Conservation (phyloP, 2,888 invertebrate species). For the Drosophila dives region DNA sequence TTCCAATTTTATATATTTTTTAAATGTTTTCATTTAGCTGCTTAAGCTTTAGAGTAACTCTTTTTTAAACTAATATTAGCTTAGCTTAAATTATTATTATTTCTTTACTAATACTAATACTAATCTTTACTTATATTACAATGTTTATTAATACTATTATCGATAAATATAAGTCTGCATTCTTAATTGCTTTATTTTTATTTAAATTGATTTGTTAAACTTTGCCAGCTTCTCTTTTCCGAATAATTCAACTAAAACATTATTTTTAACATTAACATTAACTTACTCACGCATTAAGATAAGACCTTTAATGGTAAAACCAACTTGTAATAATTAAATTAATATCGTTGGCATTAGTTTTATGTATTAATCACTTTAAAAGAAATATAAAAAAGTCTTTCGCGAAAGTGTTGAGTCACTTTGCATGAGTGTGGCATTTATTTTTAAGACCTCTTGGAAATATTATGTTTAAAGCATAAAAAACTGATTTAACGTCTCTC, state of each 20-base stretch:
- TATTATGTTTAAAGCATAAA: constrained; percentile 38
- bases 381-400: background rate
- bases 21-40: constrained; percentile 9
- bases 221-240: background rate
- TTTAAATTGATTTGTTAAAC: background rate
- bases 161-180: background rate
- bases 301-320: background rate
- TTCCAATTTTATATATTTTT: constrained; percentile 9
- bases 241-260: background rate
- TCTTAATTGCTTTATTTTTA: background rate
- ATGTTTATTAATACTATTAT: constrained; percentile 11
- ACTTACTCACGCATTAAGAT: background rate
- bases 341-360: background rate
- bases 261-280: too few species aligned
- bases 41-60: background rate
- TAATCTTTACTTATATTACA: too few species aligned
- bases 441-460: constrained; percentile 47
- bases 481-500: constrained; percentile 55
- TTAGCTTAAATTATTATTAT: background rate
- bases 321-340: background rate
- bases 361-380: background rate
- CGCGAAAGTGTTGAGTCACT: constrained; percentile 25
- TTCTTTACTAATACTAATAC: too few species aligned
- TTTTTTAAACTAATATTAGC: background rate
- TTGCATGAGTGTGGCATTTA: constrained; percentile 39